Evolutionary conservation across 2,888 invertebrate species (phyloP).

Genomic region (Lasioglossum villosulum): DNA sequence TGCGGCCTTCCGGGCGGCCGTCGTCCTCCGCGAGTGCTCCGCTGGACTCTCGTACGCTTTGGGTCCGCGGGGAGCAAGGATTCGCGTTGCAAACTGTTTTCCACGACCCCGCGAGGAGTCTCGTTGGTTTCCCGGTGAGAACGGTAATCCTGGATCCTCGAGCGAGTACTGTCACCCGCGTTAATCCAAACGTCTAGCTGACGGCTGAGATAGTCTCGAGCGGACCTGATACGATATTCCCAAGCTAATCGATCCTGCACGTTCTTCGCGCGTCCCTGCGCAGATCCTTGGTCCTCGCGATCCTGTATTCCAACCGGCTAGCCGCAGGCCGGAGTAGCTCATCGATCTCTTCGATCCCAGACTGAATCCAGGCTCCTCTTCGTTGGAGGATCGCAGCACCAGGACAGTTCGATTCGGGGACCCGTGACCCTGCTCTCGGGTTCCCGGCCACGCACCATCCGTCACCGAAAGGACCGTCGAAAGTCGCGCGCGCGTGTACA

Average conservation of each 20-base stretch:
- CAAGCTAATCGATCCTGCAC: constrained; percentile 14
- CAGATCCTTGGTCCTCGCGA: constrained; percentile 5
- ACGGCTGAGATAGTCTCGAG: background rate
- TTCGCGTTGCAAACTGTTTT: background rate
- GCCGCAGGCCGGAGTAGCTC: background rate
- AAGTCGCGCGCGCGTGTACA: constrained; percentile 18
- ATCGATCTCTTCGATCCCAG: background rate
- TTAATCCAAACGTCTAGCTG: background rate
- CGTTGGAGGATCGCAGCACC: background rate
- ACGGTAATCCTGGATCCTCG: background rate
- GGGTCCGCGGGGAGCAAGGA: background rate
- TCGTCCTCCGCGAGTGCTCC: background rate
- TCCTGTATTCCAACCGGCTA: background rate
- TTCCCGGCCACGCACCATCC: constrained; percentile 34
- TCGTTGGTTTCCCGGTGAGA: background rate
- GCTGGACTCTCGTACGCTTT: background rate
- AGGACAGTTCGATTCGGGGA: background rate
- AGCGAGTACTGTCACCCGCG: background rate
- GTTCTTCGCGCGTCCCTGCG: background rate
- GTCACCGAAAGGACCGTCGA: constrained; percentile 26
- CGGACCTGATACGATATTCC: background rate
- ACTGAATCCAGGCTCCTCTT: background rate
- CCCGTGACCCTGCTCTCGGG: constrained; percentile 16
- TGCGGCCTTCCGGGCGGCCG: constrained; percentile 17
- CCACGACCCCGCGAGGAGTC: background rate